Evolutionary conservation across 2,888 invertebrate species (phyloP).

Genomic region (Congeria kusceri): DNA sequence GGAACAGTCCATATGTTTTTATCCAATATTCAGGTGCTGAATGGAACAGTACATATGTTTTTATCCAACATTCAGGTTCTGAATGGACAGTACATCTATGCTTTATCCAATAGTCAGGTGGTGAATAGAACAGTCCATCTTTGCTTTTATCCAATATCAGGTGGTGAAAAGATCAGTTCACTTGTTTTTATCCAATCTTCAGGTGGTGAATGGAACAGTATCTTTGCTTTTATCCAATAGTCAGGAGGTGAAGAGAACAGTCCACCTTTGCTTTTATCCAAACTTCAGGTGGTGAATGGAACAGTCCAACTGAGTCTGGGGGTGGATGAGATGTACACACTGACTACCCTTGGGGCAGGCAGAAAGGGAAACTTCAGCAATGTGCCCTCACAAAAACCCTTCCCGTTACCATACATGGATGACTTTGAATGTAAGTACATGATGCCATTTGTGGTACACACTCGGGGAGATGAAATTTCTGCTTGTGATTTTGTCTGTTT

Average conservation of each 20-base stretch:
- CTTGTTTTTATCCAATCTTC: constrained; percentile 16
- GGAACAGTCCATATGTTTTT: constrained; percentile 53
- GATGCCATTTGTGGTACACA: too few relatives aligned
- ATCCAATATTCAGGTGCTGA: constrained; percentile 66
- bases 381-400: constrained; percentile 73
- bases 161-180: too few relatives aligned
- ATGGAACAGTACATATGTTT: too few relatives aligned
- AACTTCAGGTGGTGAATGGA: constrained; percentile 73
- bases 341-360: constrained; percentile 78
- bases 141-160: too few relatives aligned
- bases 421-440: constrained; percentile 82
- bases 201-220: constrained; percentile 64
- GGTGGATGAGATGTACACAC: constrained; percentile 80
- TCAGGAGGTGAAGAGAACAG: too few relatives aligned
- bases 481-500: too few relatives aligned
- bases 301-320: constrained; percentile 66
- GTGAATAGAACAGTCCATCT: too few relatives aligned
- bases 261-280: not conserved
- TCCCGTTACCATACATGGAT: constrained; percentile 82
- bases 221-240: too few relatives aligned
- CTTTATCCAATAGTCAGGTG: too few relatives aligned
- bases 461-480: too few relatives aligned
- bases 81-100: too few relatives aligned
- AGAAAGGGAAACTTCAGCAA: constrained; percentile 69
- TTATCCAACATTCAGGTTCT: too few relatives aligned